Evolutionary conservation across 2,888 invertebrate species (phyloP).

Genomic region (Eupsilia transversa): DNA sequence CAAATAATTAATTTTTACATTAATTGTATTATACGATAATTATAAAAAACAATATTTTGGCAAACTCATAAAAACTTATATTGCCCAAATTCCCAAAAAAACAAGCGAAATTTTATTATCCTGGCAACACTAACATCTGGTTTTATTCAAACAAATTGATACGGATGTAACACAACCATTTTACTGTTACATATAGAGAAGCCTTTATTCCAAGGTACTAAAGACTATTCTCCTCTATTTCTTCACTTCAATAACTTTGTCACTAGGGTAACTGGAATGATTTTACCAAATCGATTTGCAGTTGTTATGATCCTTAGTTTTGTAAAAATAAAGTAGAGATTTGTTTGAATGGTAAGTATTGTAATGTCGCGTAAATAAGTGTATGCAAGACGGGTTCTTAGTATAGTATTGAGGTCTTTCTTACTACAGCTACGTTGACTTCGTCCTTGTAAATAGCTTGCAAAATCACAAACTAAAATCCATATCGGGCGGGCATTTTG

Average conservation of each 20-base stretch:
- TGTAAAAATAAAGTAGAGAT: neutral
- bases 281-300: constrained; percentile 20
- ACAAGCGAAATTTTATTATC: neutral
- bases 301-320: accelerated
- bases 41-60: too few species aligned
- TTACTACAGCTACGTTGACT: constrained; percentile 20
- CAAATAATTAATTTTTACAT: too few species aligned
- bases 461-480: constrained; percentile 43
- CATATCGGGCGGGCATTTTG: constrained; percentile 35
- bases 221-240: neutral
- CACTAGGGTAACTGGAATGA: neutral
- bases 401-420: constrained; percentile 55
- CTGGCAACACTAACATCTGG: constrained; percentile 44
- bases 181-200: neutral
- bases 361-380: neutral
- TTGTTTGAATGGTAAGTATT: neutral
- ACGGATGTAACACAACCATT: constrained; percentile 52
- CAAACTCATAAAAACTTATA: too few species aligned
- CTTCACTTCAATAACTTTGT: constrained; percentile 16
- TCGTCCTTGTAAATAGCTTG: constrained; percentile 43
- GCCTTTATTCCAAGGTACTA: accelerated
- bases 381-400: constrained; percentile 46
- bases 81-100: neutral
- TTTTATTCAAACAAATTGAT: constrained; percentile 40
- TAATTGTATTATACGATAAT: too few species aligned